These are phyloP conservation scores for Zaprionus davidi DNA, from an alignment of 1,140 invertebrate species.

Conservation along the genomic window DNA sequence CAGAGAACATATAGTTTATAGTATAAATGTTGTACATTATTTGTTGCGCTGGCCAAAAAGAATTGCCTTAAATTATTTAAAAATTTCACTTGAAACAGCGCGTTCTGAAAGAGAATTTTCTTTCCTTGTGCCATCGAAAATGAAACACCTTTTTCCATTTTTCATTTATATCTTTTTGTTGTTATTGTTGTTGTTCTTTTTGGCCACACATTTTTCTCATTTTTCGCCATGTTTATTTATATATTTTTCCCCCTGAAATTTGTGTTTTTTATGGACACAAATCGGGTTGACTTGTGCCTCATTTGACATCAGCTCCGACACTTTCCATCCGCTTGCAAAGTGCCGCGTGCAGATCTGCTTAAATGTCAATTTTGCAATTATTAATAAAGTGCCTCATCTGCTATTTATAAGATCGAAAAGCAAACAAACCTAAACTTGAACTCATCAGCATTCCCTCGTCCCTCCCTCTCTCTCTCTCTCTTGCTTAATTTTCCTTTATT, in stretches of 20 bases:
- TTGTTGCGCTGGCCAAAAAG: constrained; percentile 35
- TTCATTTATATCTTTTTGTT: constrained; percentile 9
- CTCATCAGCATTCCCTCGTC: constrained; percentile 28
- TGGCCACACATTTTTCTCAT: constrained; percentile 31
- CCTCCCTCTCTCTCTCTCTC: neutral
- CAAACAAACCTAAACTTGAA: constrained; percentile 71
- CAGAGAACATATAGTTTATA: constrained; percentile 24
- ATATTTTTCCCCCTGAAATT: constrained; percentile 34
- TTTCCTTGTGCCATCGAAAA: constrained; percentile 63
- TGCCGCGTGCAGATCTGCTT: constrained; percentile 52
- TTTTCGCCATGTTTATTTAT: constrained; percentile 26
- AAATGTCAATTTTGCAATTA: constrained; percentile 38
- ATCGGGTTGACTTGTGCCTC: neutral
- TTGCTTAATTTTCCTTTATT: constrained; percentile 6
- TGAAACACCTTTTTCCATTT: constrained; percentile 69
- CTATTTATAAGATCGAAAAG: constrained; percentile 20
- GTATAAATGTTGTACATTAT: constrained; percentile 41
- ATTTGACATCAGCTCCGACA: constrained; percentile 13
- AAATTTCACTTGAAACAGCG: constrained; percentile 63
- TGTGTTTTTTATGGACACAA: constrained; percentile 16
- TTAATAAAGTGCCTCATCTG: constrained; percentile 11
- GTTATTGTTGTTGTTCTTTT: constrained; percentile 25
- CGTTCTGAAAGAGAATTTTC: constrained; percentile 40
- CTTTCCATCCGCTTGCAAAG: constrained; percentile 16
- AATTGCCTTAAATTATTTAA: constrained; percentile 61